Evolutionary conservation across 2,888 invertebrate species (phyloP), one percentile per base, ranked within the genome.

Genomic region (Periphyllus acericola): DNA sequence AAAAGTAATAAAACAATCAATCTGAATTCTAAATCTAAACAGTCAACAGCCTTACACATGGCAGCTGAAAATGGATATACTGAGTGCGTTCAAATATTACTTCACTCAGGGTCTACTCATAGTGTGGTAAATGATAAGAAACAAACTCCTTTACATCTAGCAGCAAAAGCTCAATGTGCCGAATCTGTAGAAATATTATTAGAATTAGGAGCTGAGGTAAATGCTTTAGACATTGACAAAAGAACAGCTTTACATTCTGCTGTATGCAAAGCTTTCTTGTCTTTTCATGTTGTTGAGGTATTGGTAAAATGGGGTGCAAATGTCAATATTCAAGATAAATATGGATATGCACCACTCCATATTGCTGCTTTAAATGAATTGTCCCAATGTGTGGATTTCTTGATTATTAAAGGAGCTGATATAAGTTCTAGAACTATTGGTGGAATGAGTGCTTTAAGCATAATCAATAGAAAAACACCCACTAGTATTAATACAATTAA

Each of bases 401-500:
- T 97, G 89, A 95, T 97, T 89, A 95, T 95, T 91, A 95, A 96
- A 91, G 97, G 96, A 6, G 96, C 96, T 81, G 97, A 97, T 92
- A 95, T 97, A n/a, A 96, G 96, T 25, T 96, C 96, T 3, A 95
- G 95, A 90, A 97, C 96, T 81, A 96, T 95, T 91, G 96, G 96
- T 90, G 97, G 97, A 89, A 95, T 96, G 91, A 96, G 96, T 25
- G 96, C 96, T 55, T 92, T 97, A 89, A 96, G 96, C 90, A 95
- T 97, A 89, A 96, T 97, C 89, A 95, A 96, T 32, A 93, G 97
- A 89, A 96, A 96, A 92, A 97, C 96, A 5, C 97, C 97, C 25
- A 96, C 96, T 21, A 96, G 96, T 36, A 93, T 97, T 90, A 95
- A 95, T 66, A 96, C 96, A 93, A 94, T 97, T 90, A 95, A 95